These are phyloP conservation scores for Metopolophium dirhodum DNA, from an alignment of 1,140 invertebrate genomes.

Conservation along the genomic window DNA sequence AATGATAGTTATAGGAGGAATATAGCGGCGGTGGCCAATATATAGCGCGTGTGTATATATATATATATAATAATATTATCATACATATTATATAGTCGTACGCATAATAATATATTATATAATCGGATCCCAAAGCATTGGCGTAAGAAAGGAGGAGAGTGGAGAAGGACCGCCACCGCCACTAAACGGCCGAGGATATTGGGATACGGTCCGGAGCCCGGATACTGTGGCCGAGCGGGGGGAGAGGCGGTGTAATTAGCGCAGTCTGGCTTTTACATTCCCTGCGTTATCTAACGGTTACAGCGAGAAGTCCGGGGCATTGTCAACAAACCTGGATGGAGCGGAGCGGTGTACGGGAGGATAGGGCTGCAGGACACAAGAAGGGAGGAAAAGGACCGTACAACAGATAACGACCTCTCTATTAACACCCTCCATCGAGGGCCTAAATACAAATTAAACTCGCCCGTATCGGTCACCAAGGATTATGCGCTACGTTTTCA, in stretches of 20 bases:
- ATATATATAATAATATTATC: neutral
- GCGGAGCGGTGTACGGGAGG: neutral
- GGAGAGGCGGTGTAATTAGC: constrained; percentile 38
- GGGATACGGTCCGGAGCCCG: constrained; percentile 41
- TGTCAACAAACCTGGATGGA: constrained; percentile 45
- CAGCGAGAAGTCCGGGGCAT: constrained; percentile 53
- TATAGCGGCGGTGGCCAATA: neutral
- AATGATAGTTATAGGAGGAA: constrained; percentile 23
- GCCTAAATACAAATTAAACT: constrained; percentile 57
- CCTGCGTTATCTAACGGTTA: constrained; percentile 53
- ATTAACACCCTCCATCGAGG: constrained; percentile 57
- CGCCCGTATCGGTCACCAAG: constrained; percentile 57
- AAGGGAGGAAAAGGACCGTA: constrained; percentile 49
- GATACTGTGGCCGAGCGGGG: neutral
- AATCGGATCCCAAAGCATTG: constrained; percentile 47
- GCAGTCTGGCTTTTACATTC: constrained; percentile 49
- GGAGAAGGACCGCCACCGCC: constrained; percentile 9
- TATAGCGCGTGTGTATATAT: too few species aligned
- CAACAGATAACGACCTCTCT: constrained; percentile 57
- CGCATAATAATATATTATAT: constrained; percentile 18
- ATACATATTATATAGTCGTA: neutral
- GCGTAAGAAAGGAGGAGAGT: neutral
- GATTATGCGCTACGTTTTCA: constrained; percentile 55
- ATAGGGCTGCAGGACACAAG: neutral
- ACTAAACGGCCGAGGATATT: constrained; percentile 50